Evolutionary conservation across 1,140 invertebrate genomes (phyloP).

Genomic region (Diploscapter pachys): DNA sequence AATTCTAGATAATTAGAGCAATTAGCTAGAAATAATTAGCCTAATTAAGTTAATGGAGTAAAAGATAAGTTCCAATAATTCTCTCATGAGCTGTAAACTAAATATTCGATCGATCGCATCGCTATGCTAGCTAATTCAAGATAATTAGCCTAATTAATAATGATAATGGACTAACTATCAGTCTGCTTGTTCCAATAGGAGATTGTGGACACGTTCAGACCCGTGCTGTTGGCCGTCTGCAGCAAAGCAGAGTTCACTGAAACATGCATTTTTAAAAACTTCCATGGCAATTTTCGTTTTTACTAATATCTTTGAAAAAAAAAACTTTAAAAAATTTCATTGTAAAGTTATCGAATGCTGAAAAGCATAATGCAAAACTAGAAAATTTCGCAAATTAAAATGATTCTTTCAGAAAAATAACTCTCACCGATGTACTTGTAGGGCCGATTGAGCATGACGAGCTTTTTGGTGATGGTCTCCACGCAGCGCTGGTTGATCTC

Average conservation of each 20-base stretch:
- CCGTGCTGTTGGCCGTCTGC: conserved; percentile 29
- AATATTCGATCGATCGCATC: background rate
- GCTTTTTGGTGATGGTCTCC: conserved; percentile 27
- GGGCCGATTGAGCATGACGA: conserved; percentile 22
- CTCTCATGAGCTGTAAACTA: background rate
- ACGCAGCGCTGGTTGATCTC: conserved; percentile 30
- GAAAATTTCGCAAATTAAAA: background rate
- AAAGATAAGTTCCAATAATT: background rate
- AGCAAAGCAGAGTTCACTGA: conserved; percentile 30
- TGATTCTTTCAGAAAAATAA: background rate
- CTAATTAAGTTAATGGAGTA: background rate
- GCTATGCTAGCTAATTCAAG: background rate
- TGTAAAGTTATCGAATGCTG: background rate
- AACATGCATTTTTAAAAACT: too few relatives aligned
- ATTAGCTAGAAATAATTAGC: background rate
- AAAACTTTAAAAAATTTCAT: background rate
- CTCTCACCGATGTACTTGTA: conserved; percentile 33
- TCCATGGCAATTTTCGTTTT: background rate
- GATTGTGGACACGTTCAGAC: conserved; percentile 32
- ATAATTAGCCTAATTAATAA: background rate
- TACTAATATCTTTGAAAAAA: background rate
- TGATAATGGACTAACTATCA: conserved; percentile 22
- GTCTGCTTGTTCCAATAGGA: conserved; percentile 34
- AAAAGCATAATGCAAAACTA: background rate
- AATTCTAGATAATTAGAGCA: background rate